phyloP scores from a whole-genome alignment of 2,888 invertebrate species.

The Vesta saturnalis region DNA sequence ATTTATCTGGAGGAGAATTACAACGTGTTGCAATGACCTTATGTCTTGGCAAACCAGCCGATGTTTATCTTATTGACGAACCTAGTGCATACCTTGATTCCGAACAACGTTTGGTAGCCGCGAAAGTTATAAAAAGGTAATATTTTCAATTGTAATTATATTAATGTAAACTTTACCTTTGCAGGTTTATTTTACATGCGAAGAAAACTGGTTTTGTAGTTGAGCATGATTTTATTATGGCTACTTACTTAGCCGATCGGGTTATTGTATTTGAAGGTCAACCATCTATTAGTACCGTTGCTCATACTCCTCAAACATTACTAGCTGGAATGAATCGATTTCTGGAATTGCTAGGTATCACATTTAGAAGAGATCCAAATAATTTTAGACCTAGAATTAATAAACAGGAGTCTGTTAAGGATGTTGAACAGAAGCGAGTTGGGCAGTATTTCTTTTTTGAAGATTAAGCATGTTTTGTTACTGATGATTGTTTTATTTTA shows the following conservation, averaged over 20 bases:
- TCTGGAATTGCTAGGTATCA: constrained; percentile 93
- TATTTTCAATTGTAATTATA: not conserved
- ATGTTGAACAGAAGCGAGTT: constrained; percentile 95
- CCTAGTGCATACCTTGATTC: constrained; percentile 99
- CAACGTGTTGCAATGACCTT: constrained; percentile 96
- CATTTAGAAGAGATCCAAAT: constrained; percentile 98
- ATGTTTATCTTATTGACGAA: constrained; percentile 98
- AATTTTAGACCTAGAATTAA: constrained; percentile 99
- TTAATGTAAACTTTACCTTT: constrained; percentile 38
- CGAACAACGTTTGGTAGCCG: constrained; percentile 99
- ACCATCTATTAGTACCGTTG: constrained; percentile 89
- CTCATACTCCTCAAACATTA: constrained; percentile 91
- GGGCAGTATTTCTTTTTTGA: constrained; percentile 99
- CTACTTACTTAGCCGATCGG: constrained; percentile 97
- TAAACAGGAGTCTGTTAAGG: constrained; percentile 96
- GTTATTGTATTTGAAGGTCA: constrained; percentile 98
- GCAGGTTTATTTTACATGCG: constrained; percentile 94
- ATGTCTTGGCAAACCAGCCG: constrained; percentile 98
- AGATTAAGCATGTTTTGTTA: constrained; percentile 69
- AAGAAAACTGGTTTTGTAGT: constrained; percentile 99
- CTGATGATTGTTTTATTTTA: not conserved
- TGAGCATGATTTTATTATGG: constrained; percentile 99
- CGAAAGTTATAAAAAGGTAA: constrained; percentile 97
- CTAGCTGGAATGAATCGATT: constrained; percentile 99
- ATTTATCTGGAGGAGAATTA: constrained; percentile 98